A percentile compares a stretch with the other conserved stretches of the same genome.
phyloP scores from a whole-genome alignment of 2,797 vertebrate genomes.

The Melanotaenia trifasciata region DNA sequence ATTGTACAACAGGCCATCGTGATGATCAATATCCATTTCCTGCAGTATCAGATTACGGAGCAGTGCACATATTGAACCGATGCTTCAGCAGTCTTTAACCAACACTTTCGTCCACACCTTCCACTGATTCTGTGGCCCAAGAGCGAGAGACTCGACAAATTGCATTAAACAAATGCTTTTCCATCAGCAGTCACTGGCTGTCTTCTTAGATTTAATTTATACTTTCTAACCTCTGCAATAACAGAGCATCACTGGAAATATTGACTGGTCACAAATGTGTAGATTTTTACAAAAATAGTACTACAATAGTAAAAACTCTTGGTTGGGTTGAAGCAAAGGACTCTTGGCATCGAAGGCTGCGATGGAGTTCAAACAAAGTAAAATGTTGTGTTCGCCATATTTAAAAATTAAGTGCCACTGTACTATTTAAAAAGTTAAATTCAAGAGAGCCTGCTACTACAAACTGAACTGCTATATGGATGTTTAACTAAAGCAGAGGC shows the following conservation, averaged over 20 bases:
- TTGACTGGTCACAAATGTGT: conserved; percentile 61
- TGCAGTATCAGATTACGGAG: conserved; percentile 83
- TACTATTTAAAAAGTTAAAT: too few relatives aligned
- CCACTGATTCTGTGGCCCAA: conserved; percentile 62
- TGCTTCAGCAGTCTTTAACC: conserved; percentile 84
- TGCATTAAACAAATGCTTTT: conserved; percentile 79
- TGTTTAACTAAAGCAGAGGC: too few relatives aligned
- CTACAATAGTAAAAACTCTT: background rate
- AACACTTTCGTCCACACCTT: conserved; percentile 80
- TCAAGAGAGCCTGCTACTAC: too few relatives aligned
- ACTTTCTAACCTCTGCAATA: conserved; percentile 49
- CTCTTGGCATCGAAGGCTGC: background rate
- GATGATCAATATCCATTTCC: conserved; percentile 84
- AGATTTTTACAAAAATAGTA: conserved; percentile 19
- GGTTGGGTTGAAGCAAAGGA: background rate
- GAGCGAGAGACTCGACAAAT: conserved; percentile 74
- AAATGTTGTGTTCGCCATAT: too few relatives aligned
- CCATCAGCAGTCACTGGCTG: conserved; percentile 59
- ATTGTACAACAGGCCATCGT: conserved; percentile 69
- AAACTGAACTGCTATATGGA: background rate
- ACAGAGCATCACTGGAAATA: conserved; percentile 56
- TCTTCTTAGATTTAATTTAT: conserved; percentile 44
- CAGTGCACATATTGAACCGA: conserved; percentile 80
- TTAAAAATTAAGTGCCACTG: too few relatives aligned
- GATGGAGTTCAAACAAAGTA: background rate